Percentiles rank a stretch among this genome's conserved stretches.
Conservation (phyloP, 1,140 invertebrate genomes). For the Drosophila sucinea region DNA sequence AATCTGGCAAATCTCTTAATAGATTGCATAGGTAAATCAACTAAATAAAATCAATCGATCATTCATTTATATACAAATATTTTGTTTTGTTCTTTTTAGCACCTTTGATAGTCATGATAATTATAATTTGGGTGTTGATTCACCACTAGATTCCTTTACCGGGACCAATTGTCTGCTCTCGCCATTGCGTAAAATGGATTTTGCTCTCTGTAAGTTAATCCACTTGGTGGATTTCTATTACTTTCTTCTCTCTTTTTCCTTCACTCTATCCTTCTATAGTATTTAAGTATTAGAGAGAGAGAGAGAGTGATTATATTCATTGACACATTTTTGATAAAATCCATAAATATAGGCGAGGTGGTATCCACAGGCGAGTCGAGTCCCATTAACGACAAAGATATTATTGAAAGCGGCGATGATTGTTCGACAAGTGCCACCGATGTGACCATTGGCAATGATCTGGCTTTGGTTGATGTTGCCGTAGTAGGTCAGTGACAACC, state of each 20-base stretch:
- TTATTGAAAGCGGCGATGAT: conserved; percentile 84
- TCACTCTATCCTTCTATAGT: conserved; percentile 6
- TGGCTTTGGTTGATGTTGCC: conserved; percentile 66
- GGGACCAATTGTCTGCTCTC: conserved; percentile 71
- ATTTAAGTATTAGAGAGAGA: neutral
- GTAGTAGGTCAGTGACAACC: conserved; percentile 87
- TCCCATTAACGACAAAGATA: conserved; percentile 90
- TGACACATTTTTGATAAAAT: conserved; percentile 58
- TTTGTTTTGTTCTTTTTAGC: neutral
- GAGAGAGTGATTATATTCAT: conserved; percentile 12
- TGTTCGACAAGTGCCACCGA: conserved; percentile 85
- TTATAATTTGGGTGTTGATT: conserved; percentile 77
- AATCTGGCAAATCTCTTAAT: conserved; percentile 67
- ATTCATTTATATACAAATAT: neutral
- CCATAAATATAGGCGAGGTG: conserved; percentile 86
- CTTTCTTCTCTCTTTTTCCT: neutral
- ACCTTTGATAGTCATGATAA: conserved; percentile 74
- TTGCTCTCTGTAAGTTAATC: conserved; percentile 87
- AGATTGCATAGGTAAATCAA: conserved; percentile 84
- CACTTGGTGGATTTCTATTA: neutral
- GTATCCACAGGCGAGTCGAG: conserved; percentile 86
- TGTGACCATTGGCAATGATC: conserved; percentile 83
- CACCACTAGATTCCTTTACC: conserved; percentile 81
- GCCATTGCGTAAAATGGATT: conserved; percentile 86
- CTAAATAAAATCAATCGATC: neutral